These are phyloP conservation scores for Cylloceria caligata DNA, from an alignment of 2,888 invertebrate genomes.

Conservation along the genomic window DNA sequence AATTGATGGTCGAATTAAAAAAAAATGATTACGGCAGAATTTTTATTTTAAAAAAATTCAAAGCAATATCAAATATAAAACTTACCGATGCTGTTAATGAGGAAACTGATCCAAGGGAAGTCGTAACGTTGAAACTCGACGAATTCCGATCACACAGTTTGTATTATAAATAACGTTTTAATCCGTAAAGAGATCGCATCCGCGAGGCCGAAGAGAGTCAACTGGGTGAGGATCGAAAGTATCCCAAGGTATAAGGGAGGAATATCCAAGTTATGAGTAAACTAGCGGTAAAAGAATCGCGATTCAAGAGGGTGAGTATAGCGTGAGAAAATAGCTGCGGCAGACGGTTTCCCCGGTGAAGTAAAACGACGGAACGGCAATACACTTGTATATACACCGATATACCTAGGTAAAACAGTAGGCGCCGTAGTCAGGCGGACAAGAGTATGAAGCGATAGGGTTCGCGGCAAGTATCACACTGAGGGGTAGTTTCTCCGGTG, in stretches of 20 bases:
- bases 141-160: constrained; percentile 5
- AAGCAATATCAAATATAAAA: neutral
- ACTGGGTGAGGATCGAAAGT: constrained; percentile 3
- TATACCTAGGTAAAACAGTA: constrained; percentile 13
- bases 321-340: constrained; percentile 22
- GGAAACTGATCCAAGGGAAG: neutral
- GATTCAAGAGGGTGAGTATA: neutral
- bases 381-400: constrained; percentile 6
- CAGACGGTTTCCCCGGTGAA: constrained; percentile 1
- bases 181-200: constrained; percentile 6
- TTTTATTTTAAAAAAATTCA: neutral
- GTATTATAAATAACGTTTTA: constrained; percentile 2
- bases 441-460: constrained; percentile 70
- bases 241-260: neutral
- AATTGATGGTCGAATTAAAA: too few species aligned
- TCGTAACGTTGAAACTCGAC: neutral
- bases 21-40: neutral
- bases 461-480: constrained; percentile 77
- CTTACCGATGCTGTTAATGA: constrained; percentile 29
- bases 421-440: constrained; percentile 32
- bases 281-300: neutral
- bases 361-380: neutral
- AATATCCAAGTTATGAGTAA: constrained; percentile 9
- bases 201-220: neutral
- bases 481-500: constrained; percentile 75